phyloP scores from a whole-genome alignment of 2,797 vertebrate genomes.

The Lagodon rhomboides region DNA sequence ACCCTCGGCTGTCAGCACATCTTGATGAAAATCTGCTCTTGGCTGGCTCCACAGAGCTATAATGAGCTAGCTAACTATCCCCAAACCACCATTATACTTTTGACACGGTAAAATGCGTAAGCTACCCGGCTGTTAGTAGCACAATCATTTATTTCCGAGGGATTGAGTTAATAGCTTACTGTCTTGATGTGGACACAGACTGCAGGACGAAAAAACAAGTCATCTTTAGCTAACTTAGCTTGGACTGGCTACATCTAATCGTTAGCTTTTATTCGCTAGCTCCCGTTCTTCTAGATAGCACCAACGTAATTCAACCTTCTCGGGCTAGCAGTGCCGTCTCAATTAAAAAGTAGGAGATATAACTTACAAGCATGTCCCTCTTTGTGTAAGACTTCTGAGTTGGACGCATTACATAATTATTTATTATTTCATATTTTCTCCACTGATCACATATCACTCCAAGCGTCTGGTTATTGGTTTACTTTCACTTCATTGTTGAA shows the following conservation, averaged over 20 bases:
- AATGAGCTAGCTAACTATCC: slow-evolving; percentile 30
- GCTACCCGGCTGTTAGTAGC: no score
- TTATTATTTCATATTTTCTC: slow-evolving; percentile 10
- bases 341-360: slow-evolving; percentile 24
- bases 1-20: neutral
- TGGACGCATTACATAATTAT: slow-evolving; percentile 34
- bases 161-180: neutral
- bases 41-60: slow-evolving; percentile 20
- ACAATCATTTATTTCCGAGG: no score
- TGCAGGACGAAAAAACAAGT: slow-evolving; percentile 10
- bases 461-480: slow-evolving; percentile 35
- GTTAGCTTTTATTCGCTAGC: slow-evolving; percentile 59
- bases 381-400: slow-evolving; percentile 12
- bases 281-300: slow-evolving; percentile 8
- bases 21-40: neutral
- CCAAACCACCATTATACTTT: neutral
- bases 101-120: neutral
- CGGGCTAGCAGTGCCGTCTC: slow-evolving; percentile 25
- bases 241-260: slow-evolving; percentile 26
- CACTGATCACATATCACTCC: neutral
- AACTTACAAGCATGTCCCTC: slow-evolving; percentile 67
- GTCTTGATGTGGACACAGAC: neutral
- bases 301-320: slow-evolving; percentile 6
- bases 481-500: slow-evolving; percentile 46
- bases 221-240: slow-evolving; percentile 47